These are phyloP conservation scores for Hesperophylax magnus DNA, from an alignment of 1,140 invertebrate species.

Conservation along the genomic window DNA sequence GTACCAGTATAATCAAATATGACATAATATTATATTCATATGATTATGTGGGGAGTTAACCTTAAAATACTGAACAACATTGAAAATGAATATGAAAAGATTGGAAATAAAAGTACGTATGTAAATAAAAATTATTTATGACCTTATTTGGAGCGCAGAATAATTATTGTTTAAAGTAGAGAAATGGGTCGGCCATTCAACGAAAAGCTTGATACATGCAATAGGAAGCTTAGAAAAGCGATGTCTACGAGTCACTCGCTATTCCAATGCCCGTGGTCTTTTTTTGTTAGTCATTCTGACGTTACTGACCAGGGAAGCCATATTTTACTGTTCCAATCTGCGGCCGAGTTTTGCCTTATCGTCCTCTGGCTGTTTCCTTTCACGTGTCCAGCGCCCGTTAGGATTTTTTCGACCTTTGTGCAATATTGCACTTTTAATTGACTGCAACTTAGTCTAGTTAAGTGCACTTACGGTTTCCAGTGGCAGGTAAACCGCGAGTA, in stretches of 20 bases:
- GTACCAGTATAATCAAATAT: no score
- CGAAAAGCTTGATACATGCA: slow-evolving; percentile 3
- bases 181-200: neutral
- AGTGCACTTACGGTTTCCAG: neutral
- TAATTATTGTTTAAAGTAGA: no score
- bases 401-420: slow-evolving; percentile 10
- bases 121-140: no score
- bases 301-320: neutral
- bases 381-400: slow-evolving; percentile 2
- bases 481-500: neutral
- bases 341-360: slow-evolving; percentile 1
- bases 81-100: no score
- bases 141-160: no score
- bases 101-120: no score
- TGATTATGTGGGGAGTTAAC: no score
- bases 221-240: neutral
- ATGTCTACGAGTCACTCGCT: neutral
- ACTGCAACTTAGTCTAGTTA: neutral
- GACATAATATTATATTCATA: no score
- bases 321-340: neutral
- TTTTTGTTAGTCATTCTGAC: neutral
- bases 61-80: no score
- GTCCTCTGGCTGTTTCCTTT: slow-evolving; percentile 15
- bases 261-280: neutral
- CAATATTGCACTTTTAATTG: slow-evolving; percentile 21